Evolutionary conservation across 2,888 invertebrate genomes (phyloP).

Genomic region (Steromphala cineraria): DNA sequence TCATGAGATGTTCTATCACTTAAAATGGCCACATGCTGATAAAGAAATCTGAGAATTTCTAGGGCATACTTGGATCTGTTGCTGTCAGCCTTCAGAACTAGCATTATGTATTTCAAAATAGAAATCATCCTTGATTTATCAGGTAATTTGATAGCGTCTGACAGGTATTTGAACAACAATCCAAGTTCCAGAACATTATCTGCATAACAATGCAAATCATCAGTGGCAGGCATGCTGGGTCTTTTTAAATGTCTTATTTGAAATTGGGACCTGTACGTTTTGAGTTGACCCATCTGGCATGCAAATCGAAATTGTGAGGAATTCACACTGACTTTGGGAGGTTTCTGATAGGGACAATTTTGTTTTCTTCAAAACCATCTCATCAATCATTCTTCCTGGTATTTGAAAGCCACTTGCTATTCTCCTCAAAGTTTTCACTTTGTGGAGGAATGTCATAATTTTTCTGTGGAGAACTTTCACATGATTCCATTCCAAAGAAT

Average conservation of each 20-base stretch:
- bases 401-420: background rate
- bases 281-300: too few species aligned
- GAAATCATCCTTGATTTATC: background rate
- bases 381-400: background rate
- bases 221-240: background rate
- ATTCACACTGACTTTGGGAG: too few species aligned
- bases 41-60: slow-evolving; percentile 1
- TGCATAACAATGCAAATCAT: background rate
- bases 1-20: background rate
- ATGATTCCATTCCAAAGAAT: slow-evolving; percentile 26
- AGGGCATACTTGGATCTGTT: background rate
- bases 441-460: background rate
- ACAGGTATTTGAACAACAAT: background rate
- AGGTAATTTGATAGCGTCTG: background rate
- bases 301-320: too few species aligned
- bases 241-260: background rate
- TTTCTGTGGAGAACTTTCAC: background rate
- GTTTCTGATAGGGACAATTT: too few species aligned
- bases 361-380: background rate
- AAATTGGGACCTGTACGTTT: background rate
- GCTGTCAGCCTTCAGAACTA: background rate
- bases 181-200: background rate
- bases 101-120: background rate
- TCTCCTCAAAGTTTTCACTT: background rate
- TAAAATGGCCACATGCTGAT: background rate